These are phyloP conservation scores for Lepidochitona cinerea DNA, from an alignment of 2,888 invertebrate genomes.

Conservation along the genomic window DNA sequence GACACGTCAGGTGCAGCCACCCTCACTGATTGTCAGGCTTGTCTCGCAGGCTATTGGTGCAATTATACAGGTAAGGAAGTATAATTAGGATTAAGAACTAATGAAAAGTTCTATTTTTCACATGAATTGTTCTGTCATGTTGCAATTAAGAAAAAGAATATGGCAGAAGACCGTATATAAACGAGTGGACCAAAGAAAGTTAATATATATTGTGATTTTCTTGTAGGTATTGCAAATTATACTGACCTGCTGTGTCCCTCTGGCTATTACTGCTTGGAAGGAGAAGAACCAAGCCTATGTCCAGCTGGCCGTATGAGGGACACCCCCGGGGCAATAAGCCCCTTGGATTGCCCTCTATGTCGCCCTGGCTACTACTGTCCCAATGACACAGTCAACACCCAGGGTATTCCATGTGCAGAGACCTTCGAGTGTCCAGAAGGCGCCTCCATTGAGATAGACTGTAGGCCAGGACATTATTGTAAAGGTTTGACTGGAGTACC, in stretches of 20 bases:
- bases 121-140: too few species aligned
- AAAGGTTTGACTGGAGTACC: conserved; percentile 53
- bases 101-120: too few species aligned
- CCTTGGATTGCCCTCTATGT: conserved; percentile 57
- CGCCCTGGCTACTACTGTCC: conserved; percentile 60
- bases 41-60: conserved; percentile 63
- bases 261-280: conserved; percentile 60
- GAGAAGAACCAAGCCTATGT: conserved; percentile 60
- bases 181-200: too few species aligned
- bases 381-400: conserved; percentile 56
- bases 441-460: conserved; percentile 52
- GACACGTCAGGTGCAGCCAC: conserved; percentile 51
- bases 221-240: conserved; percentile 63
- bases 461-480: conserved; percentile 61
- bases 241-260: conserved; percentile 59
- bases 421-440: conserved; percentile 62
- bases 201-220: too few species aligned
- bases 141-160: too few species aligned
- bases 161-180: too few species aligned
- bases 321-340: conserved; percentile 47
- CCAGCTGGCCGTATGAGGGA: conserved; percentile 65
- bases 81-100: neutral
- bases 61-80: conserved; percentile 52
- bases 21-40: conserved; percentile 57
- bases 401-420: conserved; percentile 59